Conservation (phyloP, 2,797 vertebrate genomes). For the Helicolenus hilgendorfi region DNA sequence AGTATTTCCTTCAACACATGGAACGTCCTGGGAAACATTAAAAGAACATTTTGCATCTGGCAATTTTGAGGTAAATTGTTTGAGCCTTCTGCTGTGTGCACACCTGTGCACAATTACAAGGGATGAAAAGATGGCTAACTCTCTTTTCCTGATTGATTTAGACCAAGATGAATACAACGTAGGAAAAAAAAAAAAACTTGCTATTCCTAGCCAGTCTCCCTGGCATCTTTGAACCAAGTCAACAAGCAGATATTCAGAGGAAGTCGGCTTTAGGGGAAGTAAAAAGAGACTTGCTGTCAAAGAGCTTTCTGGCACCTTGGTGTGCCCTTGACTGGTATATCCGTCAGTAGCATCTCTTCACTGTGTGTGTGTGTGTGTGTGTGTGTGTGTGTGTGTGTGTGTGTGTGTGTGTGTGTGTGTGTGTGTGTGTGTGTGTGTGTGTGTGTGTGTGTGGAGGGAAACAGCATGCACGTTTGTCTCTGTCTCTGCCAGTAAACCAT, state of each 20-base stretch:
- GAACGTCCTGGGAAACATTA: slow-evolving; percentile 37
- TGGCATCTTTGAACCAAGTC: slow-evolving; percentile 56
- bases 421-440: neutral
- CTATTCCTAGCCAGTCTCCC: slow-evolving; percentile 51
- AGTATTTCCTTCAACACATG: slow-evolving; percentile 15
- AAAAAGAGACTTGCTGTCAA: slow-evolving; percentile 71
- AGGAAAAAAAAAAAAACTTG: neutral
- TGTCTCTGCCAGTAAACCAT: slow-evolving; percentile 36
- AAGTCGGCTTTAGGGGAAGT: slow-evolving; percentile 45
- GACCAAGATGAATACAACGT: slow-evolving; percentile 44
- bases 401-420: slow-evolving; percentile 14
- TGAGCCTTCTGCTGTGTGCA: slow-evolving; percentile 26
- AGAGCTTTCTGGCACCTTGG: slow-evolving; percentile 69
- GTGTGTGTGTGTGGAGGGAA: slow-evolving; percentile 10
- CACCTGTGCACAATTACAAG: slow-evolving; percentile 15
- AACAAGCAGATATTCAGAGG: slow-evolving; percentile 64
- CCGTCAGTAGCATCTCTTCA: slow-evolving; percentile 52
- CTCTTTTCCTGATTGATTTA: slow-evolving; percentile 47
- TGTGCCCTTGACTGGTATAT: slow-evolving; percentile 69
- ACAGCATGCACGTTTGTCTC: slow-evolving; percentile 11
- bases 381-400: neutral
- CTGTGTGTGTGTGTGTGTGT: neutral
- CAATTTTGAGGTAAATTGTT: slow-evolving; percentile 57
- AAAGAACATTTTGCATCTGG: slow-evolving; percentile 38
- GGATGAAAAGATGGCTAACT: slow-evolving; percentile 51